Conservation (phyloP, 2,888 invertebrate species). For the Tineola bisselliella region DNA sequence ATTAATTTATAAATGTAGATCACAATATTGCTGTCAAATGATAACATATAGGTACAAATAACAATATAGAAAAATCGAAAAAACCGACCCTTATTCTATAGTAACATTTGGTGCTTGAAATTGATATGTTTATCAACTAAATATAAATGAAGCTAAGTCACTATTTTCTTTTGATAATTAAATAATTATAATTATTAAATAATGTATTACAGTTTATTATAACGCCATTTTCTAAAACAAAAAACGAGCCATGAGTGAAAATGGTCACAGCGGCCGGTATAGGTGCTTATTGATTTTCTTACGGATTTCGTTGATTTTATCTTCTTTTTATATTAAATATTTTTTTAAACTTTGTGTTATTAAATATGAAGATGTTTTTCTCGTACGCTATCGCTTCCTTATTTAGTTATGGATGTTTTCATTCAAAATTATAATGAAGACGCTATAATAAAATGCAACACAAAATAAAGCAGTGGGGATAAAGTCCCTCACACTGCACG, state of each 20-base stretch:
- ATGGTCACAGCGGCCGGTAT: too few species aligned
- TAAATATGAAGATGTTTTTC: too few species aligned
- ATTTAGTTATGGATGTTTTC: too few species aligned
- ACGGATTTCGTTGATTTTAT: too few species aligned
- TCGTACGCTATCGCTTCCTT: too few species aligned
- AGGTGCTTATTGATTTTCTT: too few species aligned
- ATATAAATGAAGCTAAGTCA: conserved; percentile 1
- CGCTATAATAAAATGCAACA: conserved; percentile 20
- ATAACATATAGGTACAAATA: conserved; percentile 27
- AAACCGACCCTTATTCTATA: conserved; percentile 51
- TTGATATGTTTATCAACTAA: conserved; percentile 46
- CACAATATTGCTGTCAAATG: conserved; percentile 12
- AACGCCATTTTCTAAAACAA: too few species aligned
- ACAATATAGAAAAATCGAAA: conserved; percentile 41
- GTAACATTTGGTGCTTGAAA: conserved; percentile 63
- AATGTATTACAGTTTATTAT: not conserved
- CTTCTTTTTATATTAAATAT: too few species aligned
- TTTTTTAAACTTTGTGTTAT: too few species aligned
- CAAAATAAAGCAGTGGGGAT: conserved; percentile 53
- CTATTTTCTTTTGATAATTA: not conserved
- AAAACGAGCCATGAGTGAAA: too few species aligned
- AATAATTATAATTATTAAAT: not conserved
- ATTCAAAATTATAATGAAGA: too few species aligned
- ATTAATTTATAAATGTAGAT: not conserved
- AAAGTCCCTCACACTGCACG: conserved; percentile 38